phyloP scores from a whole-genome alignment of 2,888 invertebrate genomes.

The Baccha elongata region DNA sequence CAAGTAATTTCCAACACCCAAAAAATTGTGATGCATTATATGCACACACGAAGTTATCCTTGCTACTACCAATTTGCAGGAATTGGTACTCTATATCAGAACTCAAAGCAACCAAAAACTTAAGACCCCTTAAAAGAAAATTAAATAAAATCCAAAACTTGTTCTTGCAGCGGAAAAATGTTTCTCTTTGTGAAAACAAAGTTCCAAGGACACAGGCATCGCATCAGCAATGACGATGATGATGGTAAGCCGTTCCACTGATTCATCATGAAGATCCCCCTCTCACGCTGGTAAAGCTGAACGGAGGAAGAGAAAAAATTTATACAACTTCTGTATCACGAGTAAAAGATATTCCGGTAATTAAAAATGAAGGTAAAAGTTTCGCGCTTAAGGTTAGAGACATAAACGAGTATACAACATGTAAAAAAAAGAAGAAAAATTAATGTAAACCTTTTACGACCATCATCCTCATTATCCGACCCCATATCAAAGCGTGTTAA shows the following conservation, averaged over 20 bases:
- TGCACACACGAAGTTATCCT: too few species aligned
- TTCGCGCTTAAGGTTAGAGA: constrained; percentile 40
- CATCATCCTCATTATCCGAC: constrained; percentile 42
- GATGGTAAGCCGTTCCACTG: constrained; percentile 15
- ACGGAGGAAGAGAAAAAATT: constrained; percentile 27
- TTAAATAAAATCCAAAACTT: too few species aligned
- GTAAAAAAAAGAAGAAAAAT: constrained; percentile 40
- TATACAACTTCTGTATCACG: constrained; percentile 43
- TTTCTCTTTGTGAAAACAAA: constrained; percentile 10
- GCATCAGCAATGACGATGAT: constrained; percentile 39
- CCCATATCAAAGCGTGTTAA: constrained; percentile 45
- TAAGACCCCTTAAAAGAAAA: constrained; percentile 31
- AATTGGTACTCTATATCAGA: too few species aligned
- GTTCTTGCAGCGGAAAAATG: constrained; percentile 57
- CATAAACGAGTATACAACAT: neutral
- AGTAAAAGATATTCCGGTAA: constrained; percentile 69
- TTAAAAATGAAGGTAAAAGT: constrained; percentile 71
- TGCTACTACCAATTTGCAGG: too few species aligned
- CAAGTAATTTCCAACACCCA: too few species aligned
- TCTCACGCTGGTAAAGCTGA: constrained; percentile 21
- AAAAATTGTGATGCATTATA: too few species aligned
- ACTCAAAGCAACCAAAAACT: constrained; percentile 53
- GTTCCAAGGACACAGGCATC: neutral
- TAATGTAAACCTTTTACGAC: too few species aligned
- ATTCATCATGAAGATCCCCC: constrained; percentile 43